Evolutionary conservation across 1,140 invertebrate species (phyloP).

Genomic region (Zophobas morio): DNA sequence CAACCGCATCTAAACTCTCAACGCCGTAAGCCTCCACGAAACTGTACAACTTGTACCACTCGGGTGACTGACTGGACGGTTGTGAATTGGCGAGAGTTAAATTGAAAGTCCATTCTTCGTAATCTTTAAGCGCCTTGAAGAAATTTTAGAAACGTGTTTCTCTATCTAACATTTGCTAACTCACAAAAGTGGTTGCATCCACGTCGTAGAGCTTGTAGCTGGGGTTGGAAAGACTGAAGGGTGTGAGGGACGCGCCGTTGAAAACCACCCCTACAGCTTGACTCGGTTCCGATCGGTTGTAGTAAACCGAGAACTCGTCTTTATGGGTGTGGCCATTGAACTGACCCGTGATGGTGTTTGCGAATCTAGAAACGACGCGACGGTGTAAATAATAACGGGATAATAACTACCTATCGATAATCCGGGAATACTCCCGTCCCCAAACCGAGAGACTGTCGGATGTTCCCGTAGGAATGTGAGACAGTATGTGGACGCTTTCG

Average conservation of each 20-base stretch:
- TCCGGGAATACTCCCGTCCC: conserved; percentile 76
- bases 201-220: conserved; percentile 85
- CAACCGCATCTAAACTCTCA: conserved; percentile 67
- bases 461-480: conserved; percentile 83
- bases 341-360: conserved; percentile 79
- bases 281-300: conserved; percentile 66
- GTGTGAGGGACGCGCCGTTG: conserved; percentile 83
- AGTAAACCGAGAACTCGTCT: conserved; percentile 82
- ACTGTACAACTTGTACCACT: conserved; percentile 79
- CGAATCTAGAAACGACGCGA: conserved; percentile 65
- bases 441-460: conserved; percentile 77
- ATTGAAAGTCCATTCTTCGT: conserved; percentile 83
- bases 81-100: conserved; percentile 81
- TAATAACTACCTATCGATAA: conserved; percentile 69
- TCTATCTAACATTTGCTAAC: conserved; percentile 58
- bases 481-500: conserved; percentile 86
- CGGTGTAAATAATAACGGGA: neutral
- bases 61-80: conserved; percentile 69
- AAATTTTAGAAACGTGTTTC: neutral
- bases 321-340: conserved; percentile 88
- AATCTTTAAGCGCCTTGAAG: conserved; percentile 72
- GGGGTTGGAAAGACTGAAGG: conserved; percentile 79
- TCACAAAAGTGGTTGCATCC: conserved; percentile 75
- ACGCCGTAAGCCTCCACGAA: conserved; percentile 77
- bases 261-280: conserved; percentile 77